These are phyloP conservation scores for Cirrhinus mrigala DNA, from an alignment of 2,797 vertebrate species.

Conservation along the genomic window DNA sequence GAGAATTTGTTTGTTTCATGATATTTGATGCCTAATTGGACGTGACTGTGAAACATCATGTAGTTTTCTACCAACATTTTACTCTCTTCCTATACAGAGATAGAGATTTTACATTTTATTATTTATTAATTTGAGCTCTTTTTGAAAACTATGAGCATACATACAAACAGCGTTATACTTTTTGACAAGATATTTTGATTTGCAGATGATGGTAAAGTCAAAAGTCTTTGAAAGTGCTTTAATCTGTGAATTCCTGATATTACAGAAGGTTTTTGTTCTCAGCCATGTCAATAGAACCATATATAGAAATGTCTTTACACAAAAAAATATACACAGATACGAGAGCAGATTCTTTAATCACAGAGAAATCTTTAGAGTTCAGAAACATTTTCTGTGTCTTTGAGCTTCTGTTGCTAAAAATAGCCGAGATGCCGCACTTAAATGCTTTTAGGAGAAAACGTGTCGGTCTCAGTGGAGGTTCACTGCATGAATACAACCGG, in stretches of 20 bases:
- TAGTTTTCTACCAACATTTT: background rate
- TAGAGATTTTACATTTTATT: background rate
- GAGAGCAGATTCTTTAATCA: conserved; percentile 34
- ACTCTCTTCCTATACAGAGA: background rate
- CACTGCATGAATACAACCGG: conserved; percentile 5
- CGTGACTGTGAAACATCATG: background rate
- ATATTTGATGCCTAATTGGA: background rate
- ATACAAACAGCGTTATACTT: background rate
- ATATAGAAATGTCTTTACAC: background rate
- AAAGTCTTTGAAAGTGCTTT: background rate
- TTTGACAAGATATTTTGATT: background rate
- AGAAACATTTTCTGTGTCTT: conserved; percentile 36
- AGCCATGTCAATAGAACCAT: background rate
- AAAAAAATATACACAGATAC: background rate
- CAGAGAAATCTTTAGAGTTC: conserved; percentile 11
- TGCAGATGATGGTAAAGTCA: background rate
- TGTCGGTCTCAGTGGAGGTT: conserved; percentile 31
- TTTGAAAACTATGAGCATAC: background rate
- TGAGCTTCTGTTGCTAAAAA: conserved; percentile 42
- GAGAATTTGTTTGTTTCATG: background rate
- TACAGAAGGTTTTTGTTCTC: background rate
- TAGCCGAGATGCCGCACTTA: conserved; percentile 30
- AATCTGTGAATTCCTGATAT: background rate
- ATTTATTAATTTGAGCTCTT: background rate
- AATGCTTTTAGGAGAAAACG: conserved; percentile 45